A percentile compares a stretch with the other conserved stretches of the same genome.
These are phyloP conservation scores for Drosophila ananassae DNA, from an alignment of 1,140 invertebrate species.

Conservation along the genomic window DNA sequence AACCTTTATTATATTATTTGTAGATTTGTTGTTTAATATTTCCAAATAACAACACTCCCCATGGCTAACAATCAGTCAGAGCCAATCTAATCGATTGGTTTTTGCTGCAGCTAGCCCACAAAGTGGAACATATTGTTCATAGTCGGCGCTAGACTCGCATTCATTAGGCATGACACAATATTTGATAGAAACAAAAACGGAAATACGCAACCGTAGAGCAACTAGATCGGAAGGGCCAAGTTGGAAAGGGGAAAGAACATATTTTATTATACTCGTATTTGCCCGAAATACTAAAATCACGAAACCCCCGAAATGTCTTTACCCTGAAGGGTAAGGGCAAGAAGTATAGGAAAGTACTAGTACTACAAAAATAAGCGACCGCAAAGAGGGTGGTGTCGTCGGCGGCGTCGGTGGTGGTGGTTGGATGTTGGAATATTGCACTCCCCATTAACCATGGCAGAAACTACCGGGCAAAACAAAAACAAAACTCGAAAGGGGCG, in stretches of 20 bases:
- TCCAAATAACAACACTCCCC: neutral
- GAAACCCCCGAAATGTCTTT: slow-evolving; percentile 53
- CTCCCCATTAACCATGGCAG: slow-evolving; percentile 19
- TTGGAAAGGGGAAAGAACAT: slow-evolving; percentile 16
- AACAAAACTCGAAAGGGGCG: slow-evolving; percentile 48
- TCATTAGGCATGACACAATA: slow-evolving; percentile 60
- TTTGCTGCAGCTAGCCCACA: slow-evolving; percentile 6
- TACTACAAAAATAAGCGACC: slow-evolving; percentile 36
- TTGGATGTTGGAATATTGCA: slow-evolving; percentile 46
- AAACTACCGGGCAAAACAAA: slow-evolving; percentile 46
- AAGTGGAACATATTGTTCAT: slow-evolving; percentile 34
- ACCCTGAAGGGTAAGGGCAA: neutral
- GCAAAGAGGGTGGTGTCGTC: slow-evolving; percentile 45
- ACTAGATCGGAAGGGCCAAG: slow-evolving; percentile 24
- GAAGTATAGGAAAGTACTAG: neutral
- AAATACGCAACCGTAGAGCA: slow-evolving; percentile 36
- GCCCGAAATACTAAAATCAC: slow-evolving; percentile 19
- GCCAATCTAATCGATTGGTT: slow-evolving; percentile 38
- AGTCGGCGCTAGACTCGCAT: neutral
- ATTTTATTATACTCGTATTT: slow-evolving; percentile 30
- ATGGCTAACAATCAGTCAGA: slow-evolving; percentile 1
- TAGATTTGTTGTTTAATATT: neutral
- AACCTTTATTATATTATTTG: no score
- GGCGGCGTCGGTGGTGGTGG: slow-evolving; percentile 41
- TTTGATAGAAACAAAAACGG: slow-evolving; percentile 39